Conservation (phyloP, 2,888 invertebrate species). For the Ecliptopera silaceata region DNA sequence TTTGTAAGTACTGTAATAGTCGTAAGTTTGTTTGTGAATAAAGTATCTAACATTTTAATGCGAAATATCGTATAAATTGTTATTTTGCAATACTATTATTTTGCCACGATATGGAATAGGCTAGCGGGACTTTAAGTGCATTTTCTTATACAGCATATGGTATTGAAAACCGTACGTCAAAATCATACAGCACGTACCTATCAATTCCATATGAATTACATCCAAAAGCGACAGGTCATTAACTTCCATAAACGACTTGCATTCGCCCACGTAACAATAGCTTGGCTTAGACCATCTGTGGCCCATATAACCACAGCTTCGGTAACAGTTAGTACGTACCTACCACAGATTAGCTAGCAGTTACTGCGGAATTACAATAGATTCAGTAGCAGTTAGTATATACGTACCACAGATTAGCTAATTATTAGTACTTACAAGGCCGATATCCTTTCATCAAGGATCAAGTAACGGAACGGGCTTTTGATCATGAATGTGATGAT, state of each 20-base stretch:
- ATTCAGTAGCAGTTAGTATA: slow-evolving; percentile 4
- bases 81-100: too few species aligned
- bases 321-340: slow-evolving; percentile 7
- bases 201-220: slow-evolving; percentile 33
- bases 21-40: too few species aligned
- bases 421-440: slow-evolving; percentile 48
- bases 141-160: background rate
- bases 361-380: too few species aligned
- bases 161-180: slow-evolving; percentile 5
- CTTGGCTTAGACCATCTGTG: slow-evolving; percentile 64
- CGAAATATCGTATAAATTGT: too few species aligned
- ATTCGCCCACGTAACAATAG: slow-evolving; percentile 42
- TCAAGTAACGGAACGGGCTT: slow-evolving; percentile 58
- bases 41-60: too few species aligned
- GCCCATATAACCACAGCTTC: slow-evolving; percentile 51
- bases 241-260: slow-evolving; percentile 33
- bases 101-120: too few species aligned
- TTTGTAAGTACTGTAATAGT: too few species aligned
- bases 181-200: slow-evolving; percentile 30
- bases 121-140: too few species aligned
- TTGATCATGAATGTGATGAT: slow-evolving; percentile 51
- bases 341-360: background rate
- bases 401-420: slow-evolving; percentile 19
- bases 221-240: slow-evolving; percentile 37
- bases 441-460: slow-evolving; percentile 62